A percentile compares a stretch with the other conserved stretches of the same genome.
These are phyloP conservation scores for Eonycteris spelaea DNA, from an alignment of 2,113 vertebrate species.

Conservation along the genomic window DNA sequence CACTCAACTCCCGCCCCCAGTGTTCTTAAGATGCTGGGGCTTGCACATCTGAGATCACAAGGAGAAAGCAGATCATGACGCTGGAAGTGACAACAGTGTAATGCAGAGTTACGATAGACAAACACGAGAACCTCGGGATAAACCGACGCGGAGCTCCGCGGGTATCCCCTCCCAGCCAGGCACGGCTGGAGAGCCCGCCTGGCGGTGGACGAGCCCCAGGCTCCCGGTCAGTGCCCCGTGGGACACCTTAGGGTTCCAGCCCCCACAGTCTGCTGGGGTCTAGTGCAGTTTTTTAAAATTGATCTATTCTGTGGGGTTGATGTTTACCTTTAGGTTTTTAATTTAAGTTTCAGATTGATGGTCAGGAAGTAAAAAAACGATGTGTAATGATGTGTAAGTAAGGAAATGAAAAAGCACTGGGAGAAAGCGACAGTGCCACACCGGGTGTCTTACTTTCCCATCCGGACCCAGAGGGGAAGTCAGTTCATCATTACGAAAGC, in stretches of 20 bases:
- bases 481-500: fast-evolving
- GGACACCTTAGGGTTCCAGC: no score
- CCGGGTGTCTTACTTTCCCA: fast-evolving
- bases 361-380: background rate
- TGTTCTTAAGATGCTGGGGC: no score
- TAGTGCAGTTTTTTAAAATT: background rate
- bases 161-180: no score
- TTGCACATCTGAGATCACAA: background rate
- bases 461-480: fast-evolving
- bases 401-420: fast-evolving
- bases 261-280: background rate
- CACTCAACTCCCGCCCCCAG: background rate
- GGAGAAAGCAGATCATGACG: background rate
- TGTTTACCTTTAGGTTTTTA: background rate
- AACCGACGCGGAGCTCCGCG: no score
- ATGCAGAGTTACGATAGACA: background rate
- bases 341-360: background rate
- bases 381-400: fast-evolving
- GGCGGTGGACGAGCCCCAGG: background rate
- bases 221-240: background rate
- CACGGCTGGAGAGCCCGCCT: no score
- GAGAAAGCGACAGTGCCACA: fast-evolving
- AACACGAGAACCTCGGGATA: background rate
- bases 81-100: background rate
- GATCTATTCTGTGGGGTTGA: background rate